A percentile compares a stretch with the other conserved stretches of the same genome.
Evolutionary conservation across 2,113 vertebrate genomes (phyloP).

Genomic region (Lepus europaeus): DNA sequence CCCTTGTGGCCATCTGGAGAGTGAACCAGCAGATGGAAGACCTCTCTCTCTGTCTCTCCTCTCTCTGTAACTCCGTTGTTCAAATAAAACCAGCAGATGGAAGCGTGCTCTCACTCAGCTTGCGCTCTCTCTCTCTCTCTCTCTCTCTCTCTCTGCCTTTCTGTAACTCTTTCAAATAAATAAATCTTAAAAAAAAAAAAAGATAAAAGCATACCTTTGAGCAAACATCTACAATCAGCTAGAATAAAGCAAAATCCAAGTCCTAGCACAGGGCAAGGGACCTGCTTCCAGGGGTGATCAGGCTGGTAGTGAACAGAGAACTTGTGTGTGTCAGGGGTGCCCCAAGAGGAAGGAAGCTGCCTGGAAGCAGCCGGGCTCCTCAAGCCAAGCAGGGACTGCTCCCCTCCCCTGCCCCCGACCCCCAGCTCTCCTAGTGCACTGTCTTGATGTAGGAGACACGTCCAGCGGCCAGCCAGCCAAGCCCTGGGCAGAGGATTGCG

Average conservation of each 20-base stretch:
- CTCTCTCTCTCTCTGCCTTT: neutral
- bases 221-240: neutral
- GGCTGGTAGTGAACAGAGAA: neutral
- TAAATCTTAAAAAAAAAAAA: too few relatives aligned
- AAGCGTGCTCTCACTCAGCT: too few relatives aligned
- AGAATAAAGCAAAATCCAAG: neutral
- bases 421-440: neutral
- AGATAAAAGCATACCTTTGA: neutral
- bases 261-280: neutral
- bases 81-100: too few relatives aligned
- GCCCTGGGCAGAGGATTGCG: neutral
- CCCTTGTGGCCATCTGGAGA: too few relatives aligned
- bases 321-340: rapidly evolving
- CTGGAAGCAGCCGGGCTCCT: neutral
- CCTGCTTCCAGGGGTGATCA: neutral
- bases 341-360: neutral
- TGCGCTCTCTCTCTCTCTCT: neutral
- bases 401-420: neutral
- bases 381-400: neutral
- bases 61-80: too few relatives aligned
- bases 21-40: too few relatives aligned
- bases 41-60: too few relatives aligned
- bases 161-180: neutral
- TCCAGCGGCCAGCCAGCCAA: neutral
- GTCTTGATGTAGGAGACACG: neutral